These are phyloP conservation scores for Macrochelys suwanniensis DNA, from an alignment of 2,797 vertebrate genomes.

Conservation along the genomic window DNA sequence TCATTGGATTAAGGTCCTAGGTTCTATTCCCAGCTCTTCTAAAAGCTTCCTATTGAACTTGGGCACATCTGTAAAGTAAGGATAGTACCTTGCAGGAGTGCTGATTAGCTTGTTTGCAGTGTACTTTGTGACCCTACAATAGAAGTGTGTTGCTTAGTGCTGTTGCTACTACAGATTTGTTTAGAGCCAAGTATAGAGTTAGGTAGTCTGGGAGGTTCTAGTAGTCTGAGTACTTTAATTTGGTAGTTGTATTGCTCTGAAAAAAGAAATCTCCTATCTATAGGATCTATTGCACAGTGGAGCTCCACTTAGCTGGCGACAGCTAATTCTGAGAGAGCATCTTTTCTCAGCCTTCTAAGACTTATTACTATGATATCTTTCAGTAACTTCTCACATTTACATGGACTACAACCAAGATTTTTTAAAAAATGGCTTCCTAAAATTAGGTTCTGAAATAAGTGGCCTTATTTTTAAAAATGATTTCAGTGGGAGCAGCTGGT, in stretches of 20 bases:
- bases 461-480: neutral
- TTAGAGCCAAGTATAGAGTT: neutral
- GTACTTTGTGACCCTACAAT: neutral
- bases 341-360: neutral
- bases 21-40: neutral
- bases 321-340: neutral
- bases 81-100: neutral
- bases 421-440: neutral
- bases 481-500: neutral
- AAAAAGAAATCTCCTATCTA: no score
- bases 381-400: neutral
- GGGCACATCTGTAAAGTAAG: neutral
- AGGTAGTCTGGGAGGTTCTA: neutral
- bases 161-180: neutral
- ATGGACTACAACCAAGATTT: neutral
- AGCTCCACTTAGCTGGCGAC: neutral
- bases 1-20: neutral
- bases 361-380: neutral
- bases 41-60: neutral
- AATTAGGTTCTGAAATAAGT: neutral
- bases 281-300: neutral
- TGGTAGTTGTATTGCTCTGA: neutral
- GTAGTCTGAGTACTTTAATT: no score
- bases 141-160: neutral
- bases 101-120: neutral